Evolutionary conservation across 2,888 invertebrate genomes (phyloP).

Genomic region (Tenthredo scrophulariae): DNA sequence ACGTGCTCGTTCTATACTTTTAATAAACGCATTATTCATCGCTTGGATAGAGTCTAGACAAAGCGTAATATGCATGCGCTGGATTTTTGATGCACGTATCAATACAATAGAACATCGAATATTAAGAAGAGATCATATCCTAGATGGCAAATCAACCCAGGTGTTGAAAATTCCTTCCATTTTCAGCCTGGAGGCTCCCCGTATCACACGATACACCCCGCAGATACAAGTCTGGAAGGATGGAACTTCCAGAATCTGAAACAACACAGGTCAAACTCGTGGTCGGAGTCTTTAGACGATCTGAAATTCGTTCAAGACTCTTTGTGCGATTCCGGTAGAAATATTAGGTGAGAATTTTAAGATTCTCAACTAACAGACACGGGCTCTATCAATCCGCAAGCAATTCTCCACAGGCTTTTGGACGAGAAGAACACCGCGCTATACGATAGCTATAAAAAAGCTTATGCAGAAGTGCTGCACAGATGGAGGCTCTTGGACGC

Average conservation of each 20-base stretch:
- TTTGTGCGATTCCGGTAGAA: conserved; percentile 70
- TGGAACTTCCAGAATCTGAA: conserved; percentile 87
- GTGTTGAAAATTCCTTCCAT: background rate
- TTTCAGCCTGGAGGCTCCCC: conserved; percentile 88
- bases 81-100: background rate
- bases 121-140: background rate
- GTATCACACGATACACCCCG: conserved; percentile 92
- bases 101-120: background rate
- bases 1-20: background rate
- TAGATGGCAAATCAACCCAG: background rate
- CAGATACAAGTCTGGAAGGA: conserved; percentile 89
- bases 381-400: too few species aligned
- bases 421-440: conserved; percentile 80
- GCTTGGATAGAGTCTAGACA: too few species aligned
- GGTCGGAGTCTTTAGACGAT: conserved; percentile 92
- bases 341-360: conserved; percentile 68
- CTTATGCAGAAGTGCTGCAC: conserved; percentile 94
- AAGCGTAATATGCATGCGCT: background rate
- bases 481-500: conserved; percentile 91
- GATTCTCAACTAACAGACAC: too few species aligned
- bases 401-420: conserved; percentile 68
- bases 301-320: conserved; percentile 78
- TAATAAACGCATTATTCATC: too few species aligned
- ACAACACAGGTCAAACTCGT: conserved; percentile 90
- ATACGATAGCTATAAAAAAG: conserved; percentile 91